Base-by-base conservation (phyloP, 2,888 invertebrate species). In the Drosophila melanocephala region DNA sequence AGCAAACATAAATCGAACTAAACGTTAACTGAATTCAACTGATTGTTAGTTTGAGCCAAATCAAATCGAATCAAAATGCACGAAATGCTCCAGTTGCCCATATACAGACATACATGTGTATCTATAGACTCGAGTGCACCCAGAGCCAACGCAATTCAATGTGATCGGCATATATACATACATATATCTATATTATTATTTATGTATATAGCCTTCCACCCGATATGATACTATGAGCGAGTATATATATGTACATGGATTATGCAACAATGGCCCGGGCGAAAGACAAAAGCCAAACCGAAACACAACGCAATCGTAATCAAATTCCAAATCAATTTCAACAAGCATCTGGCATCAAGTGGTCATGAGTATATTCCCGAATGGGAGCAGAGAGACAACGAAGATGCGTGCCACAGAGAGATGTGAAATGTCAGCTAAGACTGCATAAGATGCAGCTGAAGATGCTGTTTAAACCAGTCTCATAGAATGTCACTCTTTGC, bases 251-350 rank as follows among this genome's bases (percentile, higher is more conserved):
- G 35, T 47, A 28, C 55, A 60, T 39, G 56, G 60, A 71, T 83
- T 83, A 87, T 84, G 83, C 79, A 83, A 83, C 58, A 72, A 58
- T 67, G 53, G 79, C 81, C 57, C 52, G 57, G 63, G 72, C 79
- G 72, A 75, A 75, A 81, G 77, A 69, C 61, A 75, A 79, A 79
- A 71, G 71, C 52, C 64, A 72, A 71, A 47, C 64, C 64, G 56
- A 75, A 62, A 44, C 47, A 52, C 50, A 74, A 73, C 62, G 61
- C 50, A 77, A 82, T 72, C 79, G 79, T 74, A 86, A 84, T 72
- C 68, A 60, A 72, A 79, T 79, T 79, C 77, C 58, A 68, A 82
- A 78, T 72, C 72, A 75, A 68, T 75, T 70, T 68, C 28, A 70
- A 55, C 52, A 55, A 68, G 70, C 52, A 63, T 22, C 60, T 65